phyloP scores from a whole-genome alignment of 2,888 invertebrate species.

The Apantesis nais region DNA sequence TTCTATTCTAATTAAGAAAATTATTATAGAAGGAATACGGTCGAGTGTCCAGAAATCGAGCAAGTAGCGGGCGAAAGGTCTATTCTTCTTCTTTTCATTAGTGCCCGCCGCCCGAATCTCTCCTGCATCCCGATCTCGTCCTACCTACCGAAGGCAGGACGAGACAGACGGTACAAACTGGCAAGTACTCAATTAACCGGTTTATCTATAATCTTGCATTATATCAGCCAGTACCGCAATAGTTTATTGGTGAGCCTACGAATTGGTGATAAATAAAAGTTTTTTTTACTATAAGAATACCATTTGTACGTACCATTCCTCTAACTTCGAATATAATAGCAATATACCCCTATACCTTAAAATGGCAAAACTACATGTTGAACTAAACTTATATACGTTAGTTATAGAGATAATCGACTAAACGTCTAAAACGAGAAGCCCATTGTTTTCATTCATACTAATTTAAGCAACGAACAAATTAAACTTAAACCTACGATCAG shows the following conservation, averaged over 20 bases:
- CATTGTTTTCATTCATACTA: slow-evolving; percentile 1
- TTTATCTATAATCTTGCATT: not conserved
- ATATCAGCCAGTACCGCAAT: not conserved
- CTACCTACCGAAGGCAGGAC: too few relatives aligned
- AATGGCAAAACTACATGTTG: not conserved
- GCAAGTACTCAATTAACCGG: not conserved
- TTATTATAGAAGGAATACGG: not conserved
- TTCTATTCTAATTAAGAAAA: not conserved
- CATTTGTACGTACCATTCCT: too few relatives aligned
- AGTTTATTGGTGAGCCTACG: not conserved
- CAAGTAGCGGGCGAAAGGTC: too few relatives aligned
- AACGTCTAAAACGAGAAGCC: not conserved
- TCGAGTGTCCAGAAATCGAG: too few relatives aligned
- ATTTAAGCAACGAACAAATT: slow-evolving; percentile 7
- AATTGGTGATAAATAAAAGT: not conserved
- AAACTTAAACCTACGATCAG: slow-evolving; percentile 43
- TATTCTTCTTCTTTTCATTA: too few relatives aligned
- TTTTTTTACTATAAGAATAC: not conserved
- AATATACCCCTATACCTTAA: not conserved
- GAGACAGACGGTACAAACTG: too few relatives aligned
- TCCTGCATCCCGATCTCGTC: too few relatives aligned
- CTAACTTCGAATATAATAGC: too few relatives aligned
- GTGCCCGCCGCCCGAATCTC: not conserved
- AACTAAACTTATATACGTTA: not conserved
- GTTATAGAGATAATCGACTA: not conserved